Evolutionary conservation across 2,888 invertebrate species (phyloP).

Genomic region (Pediacus dermestoides): DNA sequence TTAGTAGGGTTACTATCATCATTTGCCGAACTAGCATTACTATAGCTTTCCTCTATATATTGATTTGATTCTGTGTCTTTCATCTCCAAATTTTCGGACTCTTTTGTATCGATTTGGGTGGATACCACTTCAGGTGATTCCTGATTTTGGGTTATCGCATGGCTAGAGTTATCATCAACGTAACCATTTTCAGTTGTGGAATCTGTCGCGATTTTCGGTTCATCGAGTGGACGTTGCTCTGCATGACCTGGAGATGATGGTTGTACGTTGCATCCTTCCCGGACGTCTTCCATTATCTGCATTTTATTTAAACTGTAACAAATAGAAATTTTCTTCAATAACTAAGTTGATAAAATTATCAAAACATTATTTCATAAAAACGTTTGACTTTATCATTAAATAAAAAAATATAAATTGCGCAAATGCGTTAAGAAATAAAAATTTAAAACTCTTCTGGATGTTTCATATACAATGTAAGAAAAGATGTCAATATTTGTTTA

Average conservation of each 20-base stretch:
- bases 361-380: too few species aligned
- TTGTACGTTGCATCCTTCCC: constrained; percentile 48
- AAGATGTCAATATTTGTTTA: too few species aligned
- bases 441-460: too few species aligned
- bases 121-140: constrained; percentile 18
- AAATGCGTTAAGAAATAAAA: too few species aligned
- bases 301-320: constrained; percentile 57
- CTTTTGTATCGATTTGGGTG: constrained; percentile 19
- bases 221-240: constrained; percentile 36
- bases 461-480: too few species aligned
- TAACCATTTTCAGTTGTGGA: constrained; percentile 24
- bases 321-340: too few species aligned
- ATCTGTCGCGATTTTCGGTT: constrained; percentile 21
- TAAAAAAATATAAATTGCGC: too few species aligned
- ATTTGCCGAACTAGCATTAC: constrained; percentile 23
- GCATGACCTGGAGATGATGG: constrained; percentile 49
- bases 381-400: too few species aligned
- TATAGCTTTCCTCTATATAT: constrained; percentile 27
- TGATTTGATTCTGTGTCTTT: constrained; percentile 18
- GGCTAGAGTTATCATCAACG: constrained; percentile 17
- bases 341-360: too few species aligned
- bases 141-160: constrained; percentile 18
- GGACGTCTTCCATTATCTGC: constrained; percentile 58
- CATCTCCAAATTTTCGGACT: constrained; percentile 16
- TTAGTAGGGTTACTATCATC: constrained; percentile 24